Conservation (phyloP, 2,888 invertebrate species). For the Chaetogeoica ovagalla region DNA sequence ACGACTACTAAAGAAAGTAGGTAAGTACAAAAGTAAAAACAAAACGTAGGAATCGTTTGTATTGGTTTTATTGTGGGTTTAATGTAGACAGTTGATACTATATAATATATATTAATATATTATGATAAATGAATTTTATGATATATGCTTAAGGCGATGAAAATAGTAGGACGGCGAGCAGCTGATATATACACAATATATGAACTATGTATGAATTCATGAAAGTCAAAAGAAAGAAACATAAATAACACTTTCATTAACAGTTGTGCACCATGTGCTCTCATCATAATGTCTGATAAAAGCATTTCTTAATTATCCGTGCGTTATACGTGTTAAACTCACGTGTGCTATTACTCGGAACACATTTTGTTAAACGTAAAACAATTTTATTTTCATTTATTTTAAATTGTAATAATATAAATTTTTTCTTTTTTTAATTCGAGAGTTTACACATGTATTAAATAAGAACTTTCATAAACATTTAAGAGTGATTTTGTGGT, state of each 20-base stretch:
- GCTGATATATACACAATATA: background rate
- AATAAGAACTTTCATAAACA: background rate
- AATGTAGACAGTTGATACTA: no score
- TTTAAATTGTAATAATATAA: background rate
- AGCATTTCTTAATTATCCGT: background rate
- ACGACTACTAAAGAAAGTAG: no score
- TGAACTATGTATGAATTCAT: background rate
- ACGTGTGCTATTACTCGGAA: background rate
- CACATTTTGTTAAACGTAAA: background rate
- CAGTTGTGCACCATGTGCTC: slow-evolving; percentile 3
- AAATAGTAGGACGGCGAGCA: background rate
- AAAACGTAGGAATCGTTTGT: no score
- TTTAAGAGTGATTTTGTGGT: background rate
- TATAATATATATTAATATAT: no score
- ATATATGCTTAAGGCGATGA: background rate
- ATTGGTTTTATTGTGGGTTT: no score
- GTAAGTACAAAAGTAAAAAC: no score
- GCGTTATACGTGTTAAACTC: background rate
- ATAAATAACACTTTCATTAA: background rate
- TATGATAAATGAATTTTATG: background rate
- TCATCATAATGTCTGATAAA: background rate
- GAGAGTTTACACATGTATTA: background rate
- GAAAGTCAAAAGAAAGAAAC: background rate
- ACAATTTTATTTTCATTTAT: background rate
- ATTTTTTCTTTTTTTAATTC: background rate